Evolutionary conservation across 23 tunicate genomes (phyloP).

Genomic region (Halocynthia roretzi): DNA sequence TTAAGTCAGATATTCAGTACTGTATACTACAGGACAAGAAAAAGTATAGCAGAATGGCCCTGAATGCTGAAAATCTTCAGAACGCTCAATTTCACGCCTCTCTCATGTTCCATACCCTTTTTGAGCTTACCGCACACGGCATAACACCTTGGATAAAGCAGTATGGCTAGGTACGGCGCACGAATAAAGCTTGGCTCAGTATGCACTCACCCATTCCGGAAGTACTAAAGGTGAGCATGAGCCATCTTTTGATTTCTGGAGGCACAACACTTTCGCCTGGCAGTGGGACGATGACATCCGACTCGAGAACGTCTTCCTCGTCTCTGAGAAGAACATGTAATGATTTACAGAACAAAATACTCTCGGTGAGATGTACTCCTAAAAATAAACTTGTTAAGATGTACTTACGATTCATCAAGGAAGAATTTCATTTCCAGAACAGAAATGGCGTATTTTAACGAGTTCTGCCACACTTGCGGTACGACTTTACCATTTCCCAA

Average conservation of each 20-base stretch:
- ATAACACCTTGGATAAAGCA: too few relatives aligned
- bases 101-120: too few relatives aligned
- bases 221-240: constrained; percentile 64
- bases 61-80: too few relatives aligned
- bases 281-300: constrained; percentile 35
- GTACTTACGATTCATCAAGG: background rate
- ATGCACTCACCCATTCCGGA: constrained; percentile 17
- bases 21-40: too few relatives aligned
- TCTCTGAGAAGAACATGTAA: background rate
- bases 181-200: too few relatives aligned
- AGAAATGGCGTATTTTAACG: constrained; percentile 39
- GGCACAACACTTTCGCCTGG: constrained; percentile 63
- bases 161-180: too few relatives aligned
- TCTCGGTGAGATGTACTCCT: too few relatives aligned
- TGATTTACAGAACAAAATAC: too few relatives aligned
- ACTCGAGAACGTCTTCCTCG: constrained; percentile 17
- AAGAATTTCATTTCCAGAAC: constrained; percentile 38
- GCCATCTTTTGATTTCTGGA: constrained; percentile 72
- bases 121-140: too few relatives aligned
- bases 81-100: too few relatives aligned
- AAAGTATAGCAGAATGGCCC: too few relatives aligned
- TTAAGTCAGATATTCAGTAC: too few relatives aligned
- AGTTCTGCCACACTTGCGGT: constrained; percentile 20
- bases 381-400: background rate
- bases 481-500: constrained; percentile 1